A percentile compares a stretch with the other conserved stretches of the same genome.
These are phyloP conservation scores for Pachycephus smyrnensis DNA, from an alignment of 2,888 invertebrate genomes.

Conservation along the genomic window DNA sequence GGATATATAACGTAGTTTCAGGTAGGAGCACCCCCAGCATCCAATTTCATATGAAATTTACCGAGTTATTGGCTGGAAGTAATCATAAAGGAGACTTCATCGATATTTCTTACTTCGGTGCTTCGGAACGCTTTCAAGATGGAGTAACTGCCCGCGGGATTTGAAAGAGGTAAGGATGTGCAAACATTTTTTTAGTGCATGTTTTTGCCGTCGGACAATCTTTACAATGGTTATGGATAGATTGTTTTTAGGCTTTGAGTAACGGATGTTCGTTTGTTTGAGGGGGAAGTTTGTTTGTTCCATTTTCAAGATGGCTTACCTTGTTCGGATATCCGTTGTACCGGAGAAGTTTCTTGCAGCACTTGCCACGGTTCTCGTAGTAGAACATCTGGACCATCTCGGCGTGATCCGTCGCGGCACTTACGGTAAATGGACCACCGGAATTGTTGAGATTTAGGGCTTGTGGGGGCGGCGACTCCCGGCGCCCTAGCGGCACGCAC, in stretches of 20 bases:
- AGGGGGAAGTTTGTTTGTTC: no score
- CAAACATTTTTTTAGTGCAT: no score
- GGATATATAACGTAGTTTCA: conserved; percentile 8
- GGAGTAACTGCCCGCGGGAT: no score
- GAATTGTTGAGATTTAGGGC: conserved; percentile 43
- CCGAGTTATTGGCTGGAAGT: conserved; percentile 44
- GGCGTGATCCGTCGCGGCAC: conserved; percentile 60
- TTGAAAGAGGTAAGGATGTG: no score
- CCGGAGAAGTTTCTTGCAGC: conserved; percentile 83
- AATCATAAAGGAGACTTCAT: conserved; percentile 34
- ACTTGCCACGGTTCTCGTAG: conserved; percentile 84
- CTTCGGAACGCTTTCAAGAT: no score
- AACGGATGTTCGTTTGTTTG: no score
- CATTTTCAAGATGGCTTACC: conserved; percentile 66
- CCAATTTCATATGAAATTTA: conserved; percentile 45
- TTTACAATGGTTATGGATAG: no score
- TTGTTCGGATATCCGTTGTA: conserved; percentile 87
- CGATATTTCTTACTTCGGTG: conserved; percentile 30
- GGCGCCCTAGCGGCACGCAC: conserved; percentile 69
- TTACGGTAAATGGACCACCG: conserved; percentile 62
- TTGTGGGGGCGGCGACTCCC: conserved; percentile 63
- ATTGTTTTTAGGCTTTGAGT: no score
- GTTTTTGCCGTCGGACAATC: no score
- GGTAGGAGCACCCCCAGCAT: conserved; percentile 21
- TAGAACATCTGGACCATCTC: conserved; percentile 77